Percentiles rank a stretch among this genome's conserved stretches.
phyloP scores from a whole-genome alignment of 2,888 invertebrate genomes.

The Drosophila atroscutellata region DNA sequence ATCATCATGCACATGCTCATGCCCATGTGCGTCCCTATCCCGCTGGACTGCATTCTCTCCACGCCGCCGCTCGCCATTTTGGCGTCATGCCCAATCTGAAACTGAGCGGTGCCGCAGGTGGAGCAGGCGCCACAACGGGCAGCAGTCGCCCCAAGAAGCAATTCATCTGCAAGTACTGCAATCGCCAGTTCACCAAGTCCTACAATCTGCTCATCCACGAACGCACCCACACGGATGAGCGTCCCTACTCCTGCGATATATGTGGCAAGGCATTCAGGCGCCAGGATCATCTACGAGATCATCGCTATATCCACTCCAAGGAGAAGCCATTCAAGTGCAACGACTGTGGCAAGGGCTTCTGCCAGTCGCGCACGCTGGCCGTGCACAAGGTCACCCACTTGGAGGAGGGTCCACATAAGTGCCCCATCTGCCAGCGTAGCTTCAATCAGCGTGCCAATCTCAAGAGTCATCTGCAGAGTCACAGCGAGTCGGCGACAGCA shows the following conservation, averaged over 20 bases:
- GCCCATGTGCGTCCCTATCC: slow-evolving; percentile 78
- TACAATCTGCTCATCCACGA: slow-evolving; percentile 99
- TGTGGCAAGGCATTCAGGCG: slow-evolving; percentile 98
- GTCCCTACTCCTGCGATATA: slow-evolving; percentile 98
- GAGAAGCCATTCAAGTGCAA: slow-evolving; percentile 99
- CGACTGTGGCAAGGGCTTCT: slow-evolving; percentile 99
- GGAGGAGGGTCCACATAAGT: slow-evolving; percentile 97
- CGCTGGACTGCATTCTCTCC: slow-evolving; percentile 84
- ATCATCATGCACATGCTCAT: slow-evolving; percentile 75
- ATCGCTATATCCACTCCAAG: slow-evolving; percentile 98
- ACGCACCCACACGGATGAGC: slow-evolving; percentile 97
- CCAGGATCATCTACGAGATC: slow-evolving; percentile 96
- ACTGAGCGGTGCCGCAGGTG: slow-evolving; percentile 84
- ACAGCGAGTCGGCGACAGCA: slow-evolving; percentile 86
- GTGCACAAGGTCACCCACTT: slow-evolving; percentile 97
- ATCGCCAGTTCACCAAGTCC: slow-evolving; percentile 98
- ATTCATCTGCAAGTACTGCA: slow-evolving; percentile 99
- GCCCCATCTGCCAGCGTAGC: slow-evolving; percentile 93
- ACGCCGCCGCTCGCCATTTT: slow-evolving; percentile 84
- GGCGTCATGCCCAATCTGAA: slow-evolving; percentile 87
- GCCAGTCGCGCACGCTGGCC: slow-evolving; percentile 97
- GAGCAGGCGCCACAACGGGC: slow-evolving; percentile 80
- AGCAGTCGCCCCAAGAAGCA: slow-evolving; percentile 91
- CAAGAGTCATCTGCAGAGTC: slow-evolving; percentile 95
- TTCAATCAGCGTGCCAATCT: slow-evolving; percentile 97